Evolutionary conservation across 30 jellyfish, hydroid and myxozoan genomes (phyloP).

Genomic region (Chrysaora quinquecirrha): DNA sequence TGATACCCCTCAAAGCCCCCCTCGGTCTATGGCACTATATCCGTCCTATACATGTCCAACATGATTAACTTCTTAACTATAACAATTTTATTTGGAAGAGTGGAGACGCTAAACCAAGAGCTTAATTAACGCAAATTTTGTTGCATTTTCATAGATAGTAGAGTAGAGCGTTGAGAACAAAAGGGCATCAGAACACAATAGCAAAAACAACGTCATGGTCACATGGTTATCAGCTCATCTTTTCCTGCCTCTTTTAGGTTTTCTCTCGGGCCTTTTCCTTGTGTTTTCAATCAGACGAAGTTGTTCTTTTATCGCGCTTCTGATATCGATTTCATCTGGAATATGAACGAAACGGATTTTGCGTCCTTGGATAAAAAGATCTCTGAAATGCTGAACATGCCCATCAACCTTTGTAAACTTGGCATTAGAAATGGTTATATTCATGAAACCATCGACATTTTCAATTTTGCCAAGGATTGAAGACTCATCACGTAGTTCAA

Average conservation of each 20-base stretch:
- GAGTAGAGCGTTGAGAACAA: too few relatives aligned
- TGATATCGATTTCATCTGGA: slow-evolving; percentile 92
- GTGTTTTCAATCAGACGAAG: slow-evolving; percentile 33
- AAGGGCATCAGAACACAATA: too few relatives aligned
- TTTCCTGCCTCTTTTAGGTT: slow-evolving; percentile 48
- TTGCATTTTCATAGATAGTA: too few relatives aligned
- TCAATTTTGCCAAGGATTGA: slow-evolving; percentile 66
- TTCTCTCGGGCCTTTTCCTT: slow-evolving; percentile 33
- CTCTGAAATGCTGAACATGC: slow-evolving; percentile 29
- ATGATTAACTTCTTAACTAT: too few relatives aligned
- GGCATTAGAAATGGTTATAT: slow-evolving; percentile 61
- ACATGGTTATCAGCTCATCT: background rate
- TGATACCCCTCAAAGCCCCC: too few relatives aligned
- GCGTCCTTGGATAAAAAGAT: slow-evolving; percentile 65
- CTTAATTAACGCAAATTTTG: too few relatives aligned
- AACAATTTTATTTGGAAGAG: too few relatives aligned
- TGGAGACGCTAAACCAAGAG: too few relatives aligned
- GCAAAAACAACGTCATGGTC: background rate
- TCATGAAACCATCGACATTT: slow-evolving; percentile 90
- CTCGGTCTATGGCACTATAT: too few relatives aligned
- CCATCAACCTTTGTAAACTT: slow-evolving; percentile 50
- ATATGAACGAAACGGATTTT: slow-evolving; percentile 85
- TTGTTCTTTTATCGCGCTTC: slow-evolving; percentile 63
- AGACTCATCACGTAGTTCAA: slow-evolving; percentile 85
- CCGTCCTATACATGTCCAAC: too few relatives aligned